Base-by-base conservation (phyloP, 1,140 invertebrate species). In the Dufourea novaeangliae region DNA sequence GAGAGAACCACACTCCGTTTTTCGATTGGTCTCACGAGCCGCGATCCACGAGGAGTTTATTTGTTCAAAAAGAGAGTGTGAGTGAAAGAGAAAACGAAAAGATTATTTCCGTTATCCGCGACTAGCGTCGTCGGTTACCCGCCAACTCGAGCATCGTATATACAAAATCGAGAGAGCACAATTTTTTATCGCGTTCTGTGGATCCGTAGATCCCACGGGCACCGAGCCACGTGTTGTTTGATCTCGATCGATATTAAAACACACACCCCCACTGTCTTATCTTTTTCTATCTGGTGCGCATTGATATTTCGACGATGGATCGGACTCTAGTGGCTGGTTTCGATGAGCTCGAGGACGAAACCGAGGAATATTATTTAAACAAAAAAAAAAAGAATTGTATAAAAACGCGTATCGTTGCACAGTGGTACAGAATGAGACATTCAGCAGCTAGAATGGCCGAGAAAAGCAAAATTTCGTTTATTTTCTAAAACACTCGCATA, bases 101-200 rank as follows among this genome's bases (percentile, higher is more conserved):
- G 14, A 22, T 50, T 44, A n/a, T n/a, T 44, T 54, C 10, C 6
- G 12, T 44, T 32, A 39, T 68, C 66, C 50, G 59, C 61, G 44
- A 25, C n/a, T 32, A 14, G 10, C 5, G n/a, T n/a, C 2, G 17
- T 50, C 29, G 20, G 27, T 25, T 27, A 63, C 41, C 17, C 39
- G 59, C 14, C 44, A 44, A 50, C 17, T 17, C 46, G 17, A 63
- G 22, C 11, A 69, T 7, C 10, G 41, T 63, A n/a, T n/a, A n/a
- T 50, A 37, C 46, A n/a, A n/a, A n/a, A 66, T 72, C 34, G 71
- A 73, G 71, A 73, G 61, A 66, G 32, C 54, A 75, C 54, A 46
- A 41, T 41, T 66, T 74, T 76, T 57, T 41, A 59, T 69, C 32
- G 66, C 25, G 29, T 59, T 66, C 27, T 44, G 25, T 39, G 34